A percentile compares a stretch with the other conserved stretches of the same genome.
Evolutionary conservation across 2,113 vertebrate genomes (phyloP).

Genomic region (Sander vitreus): DNA sequence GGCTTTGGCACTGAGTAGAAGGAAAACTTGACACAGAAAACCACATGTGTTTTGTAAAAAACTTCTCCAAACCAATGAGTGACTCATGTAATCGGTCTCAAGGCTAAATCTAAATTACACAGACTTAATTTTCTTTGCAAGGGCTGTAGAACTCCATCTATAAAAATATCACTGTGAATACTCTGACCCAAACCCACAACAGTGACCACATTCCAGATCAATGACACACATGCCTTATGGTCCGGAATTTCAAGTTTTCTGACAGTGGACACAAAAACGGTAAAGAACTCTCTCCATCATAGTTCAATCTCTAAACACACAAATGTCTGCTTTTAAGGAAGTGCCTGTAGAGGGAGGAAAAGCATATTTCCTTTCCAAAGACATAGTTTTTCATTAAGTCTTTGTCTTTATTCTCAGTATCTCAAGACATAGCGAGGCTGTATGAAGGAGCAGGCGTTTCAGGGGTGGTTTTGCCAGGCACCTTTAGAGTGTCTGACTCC

Average conservation of each 20-base stretch:
- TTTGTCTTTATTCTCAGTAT: not conserved
- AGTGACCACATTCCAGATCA: slow-evolving; percentile 29
- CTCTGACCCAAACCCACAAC: slow-evolving; percentile 6
- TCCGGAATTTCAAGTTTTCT: not conserved
- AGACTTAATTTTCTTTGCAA: not conserved
- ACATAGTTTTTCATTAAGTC: slow-evolving; percentile 9
- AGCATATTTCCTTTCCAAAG: not conserved
- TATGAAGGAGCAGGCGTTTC: slow-evolving; percentile 71
- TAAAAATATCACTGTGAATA: not conserved
- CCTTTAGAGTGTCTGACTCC: slow-evolving; percentile 43
- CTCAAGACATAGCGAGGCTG: slow-evolving; percentile 29
- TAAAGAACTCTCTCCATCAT: not conserved
- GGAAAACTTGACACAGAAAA: slow-evolving; percentile 70
- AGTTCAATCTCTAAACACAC: slow-evolving; percentile 30
- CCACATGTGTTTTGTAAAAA: slow-evolving; percentile 59
- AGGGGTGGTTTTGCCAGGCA: slow-evolving; percentile 17
- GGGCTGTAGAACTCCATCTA: not conserved
- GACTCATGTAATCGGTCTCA: slow-evolving; percentile 60
- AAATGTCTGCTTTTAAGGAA: slow-evolving; percentile 16
- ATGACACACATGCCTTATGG: not conserved
- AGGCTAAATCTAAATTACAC: slow-evolving; percentile 21
- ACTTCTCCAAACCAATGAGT: slow-evolving; percentile 36
- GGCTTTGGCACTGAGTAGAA: slow-evolving; percentile 31
- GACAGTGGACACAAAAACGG: slow-evolving; percentile 9
- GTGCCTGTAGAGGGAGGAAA: not conserved